Percentiles rank a stretch among this genome's conserved stretches.
Conservation (phyloP, 2,888 invertebrate species). For the Gerris lacustris region DNA sequence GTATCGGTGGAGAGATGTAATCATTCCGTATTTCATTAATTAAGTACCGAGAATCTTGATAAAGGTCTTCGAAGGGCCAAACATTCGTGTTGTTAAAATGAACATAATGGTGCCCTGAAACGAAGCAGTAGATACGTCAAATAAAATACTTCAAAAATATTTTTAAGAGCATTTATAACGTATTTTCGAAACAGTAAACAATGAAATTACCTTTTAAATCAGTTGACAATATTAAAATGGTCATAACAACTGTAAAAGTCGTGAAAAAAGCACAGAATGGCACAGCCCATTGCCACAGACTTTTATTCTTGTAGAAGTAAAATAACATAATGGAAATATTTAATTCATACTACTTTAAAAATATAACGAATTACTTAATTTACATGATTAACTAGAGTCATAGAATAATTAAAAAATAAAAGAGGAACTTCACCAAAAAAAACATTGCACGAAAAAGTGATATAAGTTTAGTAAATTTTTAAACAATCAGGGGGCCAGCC, state of each 20-base stretch:
- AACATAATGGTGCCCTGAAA: conserved; percentile 21
- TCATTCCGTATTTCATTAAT: conserved; percentile 62
- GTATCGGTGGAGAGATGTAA: conserved; percentile 43
- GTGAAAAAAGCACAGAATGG: conserved; percentile 28
- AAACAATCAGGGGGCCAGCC: too few species aligned
- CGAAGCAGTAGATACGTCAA: not conserved
- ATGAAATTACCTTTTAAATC: conserved; percentile 24
- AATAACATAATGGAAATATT: not conserved
- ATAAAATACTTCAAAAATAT: not conserved
- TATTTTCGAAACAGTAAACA: too few species aligned
- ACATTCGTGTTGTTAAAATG: conserved; percentile 20
- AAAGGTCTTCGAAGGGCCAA: conserved; percentile 38
- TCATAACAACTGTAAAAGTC: conserved; percentile 27
- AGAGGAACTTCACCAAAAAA: too few species aligned
- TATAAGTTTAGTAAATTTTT: too few species aligned
- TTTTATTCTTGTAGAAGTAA: not conserved
- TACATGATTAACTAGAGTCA: too few species aligned
- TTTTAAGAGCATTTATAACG: not conserved
- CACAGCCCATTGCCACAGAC: conserved; percentile 20
- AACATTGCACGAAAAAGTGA: too few species aligned
- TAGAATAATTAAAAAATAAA: too few species aligned
- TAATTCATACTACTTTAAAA: too few species aligned
- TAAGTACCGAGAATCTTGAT: conserved; percentile 61
- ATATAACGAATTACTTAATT: too few species aligned
- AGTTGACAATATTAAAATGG: conserved; percentile 24